Evolutionary conservation across 2,797 vertebrate species (phyloP).

Genomic region (Leptoclinus maculatus): DNA sequence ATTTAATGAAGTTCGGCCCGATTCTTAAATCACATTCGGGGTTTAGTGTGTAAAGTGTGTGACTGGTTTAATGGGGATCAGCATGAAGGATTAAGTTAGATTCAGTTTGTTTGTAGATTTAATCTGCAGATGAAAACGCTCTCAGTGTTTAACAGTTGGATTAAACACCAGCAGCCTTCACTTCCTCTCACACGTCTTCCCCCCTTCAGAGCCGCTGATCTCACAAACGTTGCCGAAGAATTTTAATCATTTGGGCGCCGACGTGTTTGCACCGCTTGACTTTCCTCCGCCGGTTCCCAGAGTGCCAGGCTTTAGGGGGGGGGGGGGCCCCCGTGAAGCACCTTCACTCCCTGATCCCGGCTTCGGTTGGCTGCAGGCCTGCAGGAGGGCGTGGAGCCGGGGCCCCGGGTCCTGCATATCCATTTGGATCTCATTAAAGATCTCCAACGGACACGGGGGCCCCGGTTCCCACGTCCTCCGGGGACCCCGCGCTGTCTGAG

Average conservation of each 20-base stretch:
- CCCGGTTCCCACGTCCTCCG: constrained; percentile 68
- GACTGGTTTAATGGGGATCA: too few species aligned
- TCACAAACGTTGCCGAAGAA: constrained; percentile 23
- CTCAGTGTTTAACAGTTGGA: background rate
- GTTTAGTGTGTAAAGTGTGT: too few species aligned
- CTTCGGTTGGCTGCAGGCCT: constrained; percentile 38
- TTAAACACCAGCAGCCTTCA: background rate
- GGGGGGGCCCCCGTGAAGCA: constrained; percentile 12
- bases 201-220: constrained; percentile 5
- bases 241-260: constrained; percentile 23
- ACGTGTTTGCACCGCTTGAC: background rate
- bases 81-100: too few species aligned
- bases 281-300: constrained; percentile 35
- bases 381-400: constrained; percentile 46
- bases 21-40: too few species aligned
- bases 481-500: constrained; percentile 76
- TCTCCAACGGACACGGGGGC: constrained; percentile 62
- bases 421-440: constrained; percentile 86
- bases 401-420: constrained; percentile 65
- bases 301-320: background rate
- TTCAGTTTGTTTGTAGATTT: too few species aligned
- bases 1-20: background rate
- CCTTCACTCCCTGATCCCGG: constrained; percentile 10
- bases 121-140: too few species aligned
- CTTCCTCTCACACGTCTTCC: background rate